These are phyloP conservation scores for Nemoura dubitans DNA, from an alignment of 2,888 invertebrate species.

Conservation along the genomic window DNA sequence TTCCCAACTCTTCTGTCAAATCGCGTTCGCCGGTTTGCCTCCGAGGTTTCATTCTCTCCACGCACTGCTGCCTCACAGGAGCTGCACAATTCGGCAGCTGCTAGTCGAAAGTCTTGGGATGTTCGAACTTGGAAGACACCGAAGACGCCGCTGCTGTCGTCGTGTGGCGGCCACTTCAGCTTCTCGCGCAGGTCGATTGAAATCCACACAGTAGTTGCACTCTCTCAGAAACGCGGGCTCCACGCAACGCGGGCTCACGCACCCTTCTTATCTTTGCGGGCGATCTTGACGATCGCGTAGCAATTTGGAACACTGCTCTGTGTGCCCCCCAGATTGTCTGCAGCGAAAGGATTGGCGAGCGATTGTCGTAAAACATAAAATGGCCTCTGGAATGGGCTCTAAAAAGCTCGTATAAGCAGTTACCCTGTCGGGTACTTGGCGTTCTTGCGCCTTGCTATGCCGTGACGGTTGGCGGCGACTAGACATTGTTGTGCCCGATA, in stretches of 20 bases:
- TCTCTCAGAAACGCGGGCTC: too few species aligned
- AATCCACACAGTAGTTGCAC: background rate
- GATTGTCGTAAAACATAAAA: constrained; percentile 46
- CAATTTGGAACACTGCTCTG: background rate
- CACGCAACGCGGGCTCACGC: background rate
- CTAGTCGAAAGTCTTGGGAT: too few species aligned
- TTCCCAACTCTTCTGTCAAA: constrained; percentile 39
- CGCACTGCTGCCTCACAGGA: background rate
- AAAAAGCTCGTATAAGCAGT: constrained; percentile 34
- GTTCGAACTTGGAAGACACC: background rate
- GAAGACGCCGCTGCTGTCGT: background rate
- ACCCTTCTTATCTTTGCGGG: background rate
- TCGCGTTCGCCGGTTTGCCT: constrained; percentile 33
- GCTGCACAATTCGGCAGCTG: constrained; percentile 9
- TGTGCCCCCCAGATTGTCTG: constrained; percentile 7
- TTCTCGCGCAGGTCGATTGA: background rate
- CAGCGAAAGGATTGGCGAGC: constrained; percentile 41
- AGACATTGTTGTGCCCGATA: constrained; percentile 14
- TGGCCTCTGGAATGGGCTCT: constrained; percentile 36
- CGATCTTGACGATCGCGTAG: background rate
- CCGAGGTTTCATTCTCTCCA: constrained; percentile 16
- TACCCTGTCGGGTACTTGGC: constrained; percentile 23
- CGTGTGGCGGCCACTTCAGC: background rate
- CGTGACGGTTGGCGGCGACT: background rate
- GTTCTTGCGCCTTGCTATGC: background rate